Conservation (phyloP, 2,797 vertebrate species). For the Cirrhinus molitorella region DNA sequence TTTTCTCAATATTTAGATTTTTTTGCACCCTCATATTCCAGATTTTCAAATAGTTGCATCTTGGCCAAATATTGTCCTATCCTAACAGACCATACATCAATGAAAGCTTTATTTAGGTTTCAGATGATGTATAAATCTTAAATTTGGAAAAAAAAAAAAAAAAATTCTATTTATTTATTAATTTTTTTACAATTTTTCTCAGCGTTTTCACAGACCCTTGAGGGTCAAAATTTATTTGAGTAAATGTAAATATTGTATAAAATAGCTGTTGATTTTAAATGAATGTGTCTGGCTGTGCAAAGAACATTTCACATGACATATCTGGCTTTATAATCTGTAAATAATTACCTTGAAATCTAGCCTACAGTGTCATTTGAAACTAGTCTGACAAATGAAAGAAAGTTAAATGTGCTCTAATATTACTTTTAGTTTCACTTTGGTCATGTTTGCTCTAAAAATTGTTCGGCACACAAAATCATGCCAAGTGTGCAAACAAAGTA, state of each 20-base stretch:
- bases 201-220: no score
- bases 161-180: no score
- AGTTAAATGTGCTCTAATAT: conserved; percentile 5
- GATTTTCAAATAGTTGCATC: no score
- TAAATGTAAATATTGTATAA: not conserved
- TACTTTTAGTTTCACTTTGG: conserved; percentile 13
- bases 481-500: not conserved
- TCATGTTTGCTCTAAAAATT: not conserved
- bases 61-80: no score
- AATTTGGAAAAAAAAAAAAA: no score
- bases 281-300: not conserved
- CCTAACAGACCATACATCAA: no score
- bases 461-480: not conserved
- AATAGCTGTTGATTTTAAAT: not conserved
- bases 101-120: no score
- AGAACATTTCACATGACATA: not conserved
- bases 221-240: not conserved
- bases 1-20: no score
- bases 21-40: no score
- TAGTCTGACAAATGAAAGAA: conserved; percentile 10
- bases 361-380: not conserved
- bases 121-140: no score
- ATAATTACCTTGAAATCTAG: not conserved
- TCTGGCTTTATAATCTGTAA: not conserved
- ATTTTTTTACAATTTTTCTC: not conserved